Evolutionary conservation across 2,113 vertebrate species (phyloP).

Genomic region (Gobius niger): DNA sequence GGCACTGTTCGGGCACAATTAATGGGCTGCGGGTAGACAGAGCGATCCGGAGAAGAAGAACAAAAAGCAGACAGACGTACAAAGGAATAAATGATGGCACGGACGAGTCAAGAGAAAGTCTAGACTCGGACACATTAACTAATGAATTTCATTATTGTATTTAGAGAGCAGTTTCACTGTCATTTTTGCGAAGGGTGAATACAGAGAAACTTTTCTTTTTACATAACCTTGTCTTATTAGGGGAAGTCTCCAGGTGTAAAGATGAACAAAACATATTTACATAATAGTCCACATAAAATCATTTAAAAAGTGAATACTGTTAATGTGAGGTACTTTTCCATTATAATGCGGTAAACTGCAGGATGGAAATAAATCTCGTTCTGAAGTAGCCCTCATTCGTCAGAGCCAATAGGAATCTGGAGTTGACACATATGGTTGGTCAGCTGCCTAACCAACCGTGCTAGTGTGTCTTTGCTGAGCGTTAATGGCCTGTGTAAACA

Average conservation of each 20-base stretch:
- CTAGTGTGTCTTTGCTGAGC: slow-evolving; percentile 57
- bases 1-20: slow-evolving; percentile 90
- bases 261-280: neutral
- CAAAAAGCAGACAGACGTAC: slow-evolving; percentile 54
- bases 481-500: slow-evolving; percentile 62
- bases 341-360: too few species aligned
- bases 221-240: slow-evolving; percentile 30
- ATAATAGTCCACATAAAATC: neutral
- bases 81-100: slow-evolving; percentile 60
- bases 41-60: slow-evolving; percentile 45
- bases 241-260: slow-evolving; percentile 6
- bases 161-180: slow-evolving; percentile 19
- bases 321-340: too few species aligned
- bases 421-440: slow-evolving; percentile 57
- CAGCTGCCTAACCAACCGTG: slow-evolving; percentile 68
- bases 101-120: slow-evolving; percentile 54
- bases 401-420: slow-evolving; percentile 18
- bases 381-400: neutral
- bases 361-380: neutral
- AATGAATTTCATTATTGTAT: slow-evolving; percentile 43
- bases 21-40: slow-evolving; percentile 77
- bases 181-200: slow-evolving; percentile 21
- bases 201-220: slow-evolving; percentile 41
- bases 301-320: too few species aligned
- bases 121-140: slow-evolving; percentile 55